A percentile compares a stretch with the other conserved stretches of the same genome.
Conservation (phyloP, 2,113 vertebrate genomes). For the Stictonetta naevosa region DNA sequence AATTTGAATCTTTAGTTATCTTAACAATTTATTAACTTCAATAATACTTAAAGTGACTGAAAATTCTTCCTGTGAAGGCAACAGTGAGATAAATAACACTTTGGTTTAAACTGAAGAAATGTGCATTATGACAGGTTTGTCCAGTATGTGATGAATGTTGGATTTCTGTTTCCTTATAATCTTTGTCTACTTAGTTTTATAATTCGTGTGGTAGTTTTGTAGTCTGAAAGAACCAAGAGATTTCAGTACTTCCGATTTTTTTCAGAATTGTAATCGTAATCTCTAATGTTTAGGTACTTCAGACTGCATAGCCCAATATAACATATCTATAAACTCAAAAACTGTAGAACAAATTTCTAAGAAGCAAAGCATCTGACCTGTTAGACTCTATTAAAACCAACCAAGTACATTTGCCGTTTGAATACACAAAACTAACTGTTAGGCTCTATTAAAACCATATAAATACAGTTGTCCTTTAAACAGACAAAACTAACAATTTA, state of each 20-base stretch:
- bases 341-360: neutral
- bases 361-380: neutral
- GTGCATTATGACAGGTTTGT: neutral
- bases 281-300: neutral
- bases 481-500: neutral
- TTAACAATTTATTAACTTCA: neutral
- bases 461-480: neutral
- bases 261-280: neutral
- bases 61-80: neutral
- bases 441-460: neutral
- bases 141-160: fast-evolving
- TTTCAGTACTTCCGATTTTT: neutral
- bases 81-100: neutral
- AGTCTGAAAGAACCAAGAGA: neutral
- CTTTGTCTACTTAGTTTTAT: neutral
- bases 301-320: fast-evolving
- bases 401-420: neutral
- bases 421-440: neutral
- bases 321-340: neutral
- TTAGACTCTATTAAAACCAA: neutral
- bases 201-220: neutral
- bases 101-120: neutral
- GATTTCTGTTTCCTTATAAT: neutral
- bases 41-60: neutral
- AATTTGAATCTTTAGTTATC: neutral